Base-by-base conservation (phyloP, 2,797 vertebrate genomes). In the Podargus strigoides region DNA sequence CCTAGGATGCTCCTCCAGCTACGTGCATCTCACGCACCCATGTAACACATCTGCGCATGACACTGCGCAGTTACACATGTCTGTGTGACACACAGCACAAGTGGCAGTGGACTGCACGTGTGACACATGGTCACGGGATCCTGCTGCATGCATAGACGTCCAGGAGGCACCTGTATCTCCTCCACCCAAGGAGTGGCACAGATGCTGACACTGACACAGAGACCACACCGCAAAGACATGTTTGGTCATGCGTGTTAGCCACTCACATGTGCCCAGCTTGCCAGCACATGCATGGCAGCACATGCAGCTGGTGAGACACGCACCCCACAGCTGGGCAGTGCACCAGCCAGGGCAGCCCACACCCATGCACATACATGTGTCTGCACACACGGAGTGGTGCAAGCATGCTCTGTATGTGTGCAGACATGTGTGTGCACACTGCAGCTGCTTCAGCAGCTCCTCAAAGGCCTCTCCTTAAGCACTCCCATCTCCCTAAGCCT, bases 21-120 rank as follows among this genome's bases (percentile, higher is more conserved):
- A 21, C 0, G 0, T 30, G 60, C 39, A 41, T 74, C 59, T n/a
- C 23, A 20, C 12, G 3, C 9, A 27, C 13, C 39, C 7, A 1
- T 10, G 39, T 20, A 24, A 55, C 17, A 14, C 4, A 3, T 9
- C 68, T 16, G 7, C 41, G 18, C 4, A n/a, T 32, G 20, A 30
- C 49, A 34, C 8, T 6, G 28, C 1, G 4, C 52, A 24, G 42
- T 24, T 28, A 28, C 22, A 23, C 0, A 0, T 8, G 9, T 23
- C 59, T 7, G 6, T 3, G 1, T 23, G 44, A 67, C 34, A n/a
- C n/a, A n/a, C n/a, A n/a, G n/a, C n/a, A n/a, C n/a, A n/a, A n/a
- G n/a, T n/a, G n/a, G n/a, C n/a, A n/a, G n/a, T n/a, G n/a, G n/a
- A n/a, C n/a, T n/a, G n/a, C n/a, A n/a, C n/a, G n/a, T n/a, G n/a